Percentiles rank a stretch among this genome's conserved stretches.
Conservation (phyloP, 2,888 invertebrate species). For the Xanthia togata region DNA sequence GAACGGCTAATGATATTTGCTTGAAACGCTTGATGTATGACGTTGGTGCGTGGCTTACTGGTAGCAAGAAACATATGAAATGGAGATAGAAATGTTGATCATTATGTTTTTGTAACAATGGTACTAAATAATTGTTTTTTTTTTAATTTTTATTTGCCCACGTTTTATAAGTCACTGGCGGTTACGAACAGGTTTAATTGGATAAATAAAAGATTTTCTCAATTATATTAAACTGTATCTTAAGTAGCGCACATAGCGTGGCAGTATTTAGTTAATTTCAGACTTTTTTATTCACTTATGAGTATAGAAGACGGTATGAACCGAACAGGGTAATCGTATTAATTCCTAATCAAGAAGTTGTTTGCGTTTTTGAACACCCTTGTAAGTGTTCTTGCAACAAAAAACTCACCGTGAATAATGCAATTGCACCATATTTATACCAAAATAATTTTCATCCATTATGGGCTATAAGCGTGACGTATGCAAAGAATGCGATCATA, state of each 20-base stretch:
- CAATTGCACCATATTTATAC: slow-evolving; percentile 27
- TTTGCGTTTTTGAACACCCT: not conserved
- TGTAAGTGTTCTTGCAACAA: not conserved
- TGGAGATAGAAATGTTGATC: not conserved
- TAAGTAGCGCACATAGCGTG: no score
- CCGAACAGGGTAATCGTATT: not conserved
- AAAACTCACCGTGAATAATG: not conserved
- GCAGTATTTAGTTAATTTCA: not conserved
- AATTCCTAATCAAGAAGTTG: not conserved
- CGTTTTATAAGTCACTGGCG: not conserved
- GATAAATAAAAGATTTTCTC: not conserved
- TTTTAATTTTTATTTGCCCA: no score
- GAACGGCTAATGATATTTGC: slow-evolving; percentile 65
- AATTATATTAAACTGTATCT: not conserved
- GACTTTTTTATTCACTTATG: not conserved
- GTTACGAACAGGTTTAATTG: no score
- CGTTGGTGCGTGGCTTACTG: slow-evolving; percentile 17
- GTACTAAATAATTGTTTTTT: no score
- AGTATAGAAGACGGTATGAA: not conserved
- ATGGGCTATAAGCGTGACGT: slow-evolving; percentile 41
- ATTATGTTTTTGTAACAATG: not conserved
- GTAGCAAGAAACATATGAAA: not conserved
- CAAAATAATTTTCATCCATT: slow-evolving; percentile 48
- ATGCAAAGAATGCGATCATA: slow-evolving; percentile 44
- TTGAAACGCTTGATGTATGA: slow-evolving; percentile 61